Evolutionary conservation across 2,113 vertebrate genomes (phyloP).

Genomic region (Mus spicilegus): DNA sequence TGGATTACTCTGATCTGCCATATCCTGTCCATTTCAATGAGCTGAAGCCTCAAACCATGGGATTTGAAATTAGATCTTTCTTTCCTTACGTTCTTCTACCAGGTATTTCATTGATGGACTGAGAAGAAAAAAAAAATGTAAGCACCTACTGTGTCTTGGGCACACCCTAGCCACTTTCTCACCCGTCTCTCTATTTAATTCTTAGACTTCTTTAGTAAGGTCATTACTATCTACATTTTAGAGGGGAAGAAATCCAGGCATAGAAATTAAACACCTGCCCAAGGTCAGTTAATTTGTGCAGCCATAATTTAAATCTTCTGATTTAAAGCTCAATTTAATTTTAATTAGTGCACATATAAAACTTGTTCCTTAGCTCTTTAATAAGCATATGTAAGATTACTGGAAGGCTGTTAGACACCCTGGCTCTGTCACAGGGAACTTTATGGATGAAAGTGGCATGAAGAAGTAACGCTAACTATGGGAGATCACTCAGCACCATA

Average conservation of each 20-base stretch:
- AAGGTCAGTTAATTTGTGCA: slow-evolving; percentile 27
- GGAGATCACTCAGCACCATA: neutral
- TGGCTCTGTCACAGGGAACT: slow-evolving; percentile 1
- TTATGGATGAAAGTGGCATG: neutral
- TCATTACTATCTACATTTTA: neutral
- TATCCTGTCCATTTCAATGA: neutral
- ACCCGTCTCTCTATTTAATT: neutral
- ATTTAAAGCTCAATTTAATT: slow-evolving; percentile 26
- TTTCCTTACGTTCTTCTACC: neutral
- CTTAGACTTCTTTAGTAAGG: neutral
- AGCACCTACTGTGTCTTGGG: neutral
- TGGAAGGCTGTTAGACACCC: neutral
- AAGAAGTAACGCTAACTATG: neutral
- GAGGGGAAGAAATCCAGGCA: neutral
- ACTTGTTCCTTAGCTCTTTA: neutral
- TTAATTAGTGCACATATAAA: slow-evolving; percentile 28
- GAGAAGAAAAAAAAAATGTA: neutral
- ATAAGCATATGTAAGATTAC: neutral
- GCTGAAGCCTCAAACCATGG: neutral
- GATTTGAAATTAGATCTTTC: neutral
- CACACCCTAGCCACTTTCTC: neutral
- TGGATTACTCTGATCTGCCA: neutral
- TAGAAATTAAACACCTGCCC: slow-evolving; percentile 39
- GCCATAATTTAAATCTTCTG: neutral
- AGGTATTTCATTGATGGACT: neutral